phyloP scores from a whole-genome alignment of 2,113 vertebrate species.

The Pan troglodytes region NHGRI_mPanTro3-v2.1_pri NC_072407.2:20324001-20324500 shows the following conservation, averaged over 20 bases:
- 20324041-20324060: too few species aligned
- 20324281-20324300: not conserved
- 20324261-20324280: conserved; percentile 7
- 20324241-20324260: conserved; percentile 28
- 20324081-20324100: not conserved
- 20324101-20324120: not conserved
- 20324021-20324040: too few species aligned
- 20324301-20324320: not conserved
- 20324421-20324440: not conserved
- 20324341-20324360: not conserved
- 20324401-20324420: not conserved
- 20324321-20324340: not conserved
- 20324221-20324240: conserved; percentile 29
- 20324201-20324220: not conserved
- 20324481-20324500: not conserved
- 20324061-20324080: not conserved
- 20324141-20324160: not conserved
- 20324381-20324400: not conserved
- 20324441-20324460: conserved; percentile 21
- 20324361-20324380: conserved; percentile 10
- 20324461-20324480: not conserved
- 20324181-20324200: not conserved
- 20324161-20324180: not conserved
- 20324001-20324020: too few species aligned
- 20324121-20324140: not conserved